Conservation (phyloP, 2,888 invertebrate species). For the Invenusta paracnida region DNA sequence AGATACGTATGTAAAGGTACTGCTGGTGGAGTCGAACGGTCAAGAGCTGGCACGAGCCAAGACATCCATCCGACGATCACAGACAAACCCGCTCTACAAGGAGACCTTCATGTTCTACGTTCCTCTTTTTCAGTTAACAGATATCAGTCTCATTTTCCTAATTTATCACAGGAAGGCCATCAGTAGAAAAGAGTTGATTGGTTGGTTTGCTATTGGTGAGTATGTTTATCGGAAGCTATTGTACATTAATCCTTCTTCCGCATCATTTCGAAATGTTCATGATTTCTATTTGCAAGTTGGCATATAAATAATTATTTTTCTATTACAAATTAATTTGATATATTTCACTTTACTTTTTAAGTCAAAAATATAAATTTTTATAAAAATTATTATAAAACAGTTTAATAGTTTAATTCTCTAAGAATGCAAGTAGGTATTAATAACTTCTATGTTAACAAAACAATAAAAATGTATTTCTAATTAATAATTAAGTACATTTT, state of each 20-base stretch:
- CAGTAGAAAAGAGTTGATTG: conserved; percentile 90
- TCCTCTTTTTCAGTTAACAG: conserved; percentile 85
- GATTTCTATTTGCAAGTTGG: no score
- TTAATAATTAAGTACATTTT: no score
- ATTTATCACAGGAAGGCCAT: conserved; percentile 85
- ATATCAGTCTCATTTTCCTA: conserved; percentile 87
- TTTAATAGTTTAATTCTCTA: no score
- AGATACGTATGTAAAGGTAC: conserved; percentile 87
- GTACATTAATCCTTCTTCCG: background rate
- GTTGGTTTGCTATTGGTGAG: conserved; percentile 84
- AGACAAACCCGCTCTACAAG: conserved; percentile 89
- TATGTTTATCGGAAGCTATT: background rate
- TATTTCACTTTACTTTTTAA: no score
- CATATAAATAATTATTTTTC: no score
- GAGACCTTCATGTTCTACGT: conserved; percentile 94
- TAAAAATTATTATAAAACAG: no score
- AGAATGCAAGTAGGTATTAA: no score
- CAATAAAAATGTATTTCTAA: no score
- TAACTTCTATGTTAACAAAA: no score
- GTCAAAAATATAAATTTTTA: no score
- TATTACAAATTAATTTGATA: no score
- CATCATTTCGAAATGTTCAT: no score
- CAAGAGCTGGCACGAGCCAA: conserved; percentile 87
- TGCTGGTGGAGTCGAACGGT: conserved; percentile 82
- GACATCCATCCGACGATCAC: conserved; percentile 81